These are phyloP conservation scores for Lapara coniferarum DNA, from an alignment of 2,888 invertebrate genomes.

Conservation along the genomic window DNA sequence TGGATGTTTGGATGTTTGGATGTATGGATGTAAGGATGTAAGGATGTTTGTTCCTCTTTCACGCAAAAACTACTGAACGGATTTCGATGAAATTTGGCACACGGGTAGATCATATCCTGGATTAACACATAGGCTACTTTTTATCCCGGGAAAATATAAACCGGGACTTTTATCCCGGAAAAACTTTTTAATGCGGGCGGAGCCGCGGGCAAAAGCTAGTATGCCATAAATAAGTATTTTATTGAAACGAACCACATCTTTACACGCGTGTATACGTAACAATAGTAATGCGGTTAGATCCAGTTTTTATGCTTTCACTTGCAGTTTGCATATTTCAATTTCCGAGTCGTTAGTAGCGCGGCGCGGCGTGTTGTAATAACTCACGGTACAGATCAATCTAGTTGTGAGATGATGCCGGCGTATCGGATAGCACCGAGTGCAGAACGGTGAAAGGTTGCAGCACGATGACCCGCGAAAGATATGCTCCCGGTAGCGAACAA, in stretches of 20 bases:
- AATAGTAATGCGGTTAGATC: constrained; percentile 5
- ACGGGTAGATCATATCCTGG: too few species aligned
- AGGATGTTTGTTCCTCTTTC: too few species aligned
- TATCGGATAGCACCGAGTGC: constrained; percentile 26
- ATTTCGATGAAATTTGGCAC: too few species aligned
- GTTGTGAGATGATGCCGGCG: constrained; percentile 21
- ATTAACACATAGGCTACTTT: too few species aligned
- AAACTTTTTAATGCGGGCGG: too few species aligned
- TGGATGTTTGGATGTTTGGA: too few species aligned
- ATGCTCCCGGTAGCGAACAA: constrained; percentile 53
- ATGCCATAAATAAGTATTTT: too few species aligned
- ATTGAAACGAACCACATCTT: constrained; percentile 32
- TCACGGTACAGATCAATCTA: constrained; percentile 18
- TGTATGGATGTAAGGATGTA: too few species aligned
- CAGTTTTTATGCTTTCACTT: constrained; percentile 35
- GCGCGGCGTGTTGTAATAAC: constrained; percentile 18
- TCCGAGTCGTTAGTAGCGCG: constrained; percentile 6
- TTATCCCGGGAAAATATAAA: too few species aligned
- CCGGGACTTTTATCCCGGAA: too few species aligned
- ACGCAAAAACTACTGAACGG: too few species aligned
- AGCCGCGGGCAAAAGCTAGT: too few species aligned
- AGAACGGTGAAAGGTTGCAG: constrained; percentile 66
- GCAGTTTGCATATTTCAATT: constrained; percentile 34
- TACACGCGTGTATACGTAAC: constrained; percentile 10
- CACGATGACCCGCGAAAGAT: constrained; percentile 67